phyloP scores from a whole-genome alignment of 2,888 invertebrate genomes.

The Ichneumon xanthorius region DNA sequence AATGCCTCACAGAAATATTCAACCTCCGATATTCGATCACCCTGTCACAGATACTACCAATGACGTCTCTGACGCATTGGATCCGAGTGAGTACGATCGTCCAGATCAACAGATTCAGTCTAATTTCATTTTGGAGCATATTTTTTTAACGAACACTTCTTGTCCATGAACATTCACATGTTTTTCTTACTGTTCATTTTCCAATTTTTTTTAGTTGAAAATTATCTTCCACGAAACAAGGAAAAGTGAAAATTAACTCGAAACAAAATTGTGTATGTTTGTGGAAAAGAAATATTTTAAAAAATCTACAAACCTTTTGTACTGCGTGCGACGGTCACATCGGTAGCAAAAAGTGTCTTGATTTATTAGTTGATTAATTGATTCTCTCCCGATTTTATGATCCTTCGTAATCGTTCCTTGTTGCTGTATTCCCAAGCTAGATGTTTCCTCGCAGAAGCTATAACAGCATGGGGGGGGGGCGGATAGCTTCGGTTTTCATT shows the following conservation, averaged over 20 bases:
- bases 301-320: too few species aligned
- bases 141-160: too few species aligned
- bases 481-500: not conserved
- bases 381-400: not conserved
- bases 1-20: constrained; percentile 61
- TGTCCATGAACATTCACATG: too few species aligned
- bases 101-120: not conserved
- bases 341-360: not conserved
- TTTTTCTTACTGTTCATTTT: too few species aligned
- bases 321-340: not conserved
- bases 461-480: not conserved
- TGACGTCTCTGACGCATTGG: constrained; percentile 68
- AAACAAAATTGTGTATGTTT: too few species aligned
- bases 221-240: too few species aligned
- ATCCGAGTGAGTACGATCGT: constrained; percentile 75
- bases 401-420: not conserved
- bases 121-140: too few species aligned
- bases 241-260: too few species aligned
- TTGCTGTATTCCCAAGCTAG: not conserved
- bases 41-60: constrained; percentile 42
- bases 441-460: not conserved
- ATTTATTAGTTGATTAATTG: not conserved
- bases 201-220: too few species aligned
- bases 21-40: constrained; percentile 38
- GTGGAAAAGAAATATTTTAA: too few species aligned